Base-by-base conservation (phyloP, 1,140 invertebrate genomes). In the Drosophila paulistorum region DNA sequence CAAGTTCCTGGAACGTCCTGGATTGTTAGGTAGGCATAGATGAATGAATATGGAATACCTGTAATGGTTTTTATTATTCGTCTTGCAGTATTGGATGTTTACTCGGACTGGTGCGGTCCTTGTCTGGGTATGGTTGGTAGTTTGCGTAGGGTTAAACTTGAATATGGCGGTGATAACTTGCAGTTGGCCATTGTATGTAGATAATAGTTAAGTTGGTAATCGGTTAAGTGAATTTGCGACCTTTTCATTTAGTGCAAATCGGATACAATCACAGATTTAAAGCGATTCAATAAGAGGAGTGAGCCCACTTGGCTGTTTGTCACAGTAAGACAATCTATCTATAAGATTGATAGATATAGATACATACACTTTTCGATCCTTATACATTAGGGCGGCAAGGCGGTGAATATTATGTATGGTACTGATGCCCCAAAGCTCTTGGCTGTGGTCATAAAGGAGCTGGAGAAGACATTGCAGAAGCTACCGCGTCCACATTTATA, bases 81-180 rank as follows among this genome's bases (percentile, higher is more conserved):
- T 13, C 1, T 11, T n/a, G 4, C 87, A 98, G 97, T 98, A 71
- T 94, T 97, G 20, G 97, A 98, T 91, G 94, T 98, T 30, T 98
- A 97, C 92, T 96, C 97, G n/a, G 96, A 97, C 70, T 98, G 97
- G 97, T 97, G 96, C 89, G 97, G 97, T 7, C 97, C 97, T 1
- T 98, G 97, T 83, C 93, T 95, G 65, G 97, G 96, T 30, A 97
- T 98, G 96, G 94, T 97, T 26, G 96, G 96, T 71, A 97, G 95
- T 91, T 93, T 98, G 69, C 97, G 97, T 79, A 97, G 97, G 92
- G 93, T 98, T 48, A 98, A 98, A 92, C 95, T 98, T 90, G 97
- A 98, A 93, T 91, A 97, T 2, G 96, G 96, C 10, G 97, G 97
- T 61, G 96, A 97, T 84, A 94, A 95, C 70, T 92, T 98, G 23